phyloP scores from a whole-genome alignment of 1,140 invertebrate species.

The Cydia splendana region DNA sequence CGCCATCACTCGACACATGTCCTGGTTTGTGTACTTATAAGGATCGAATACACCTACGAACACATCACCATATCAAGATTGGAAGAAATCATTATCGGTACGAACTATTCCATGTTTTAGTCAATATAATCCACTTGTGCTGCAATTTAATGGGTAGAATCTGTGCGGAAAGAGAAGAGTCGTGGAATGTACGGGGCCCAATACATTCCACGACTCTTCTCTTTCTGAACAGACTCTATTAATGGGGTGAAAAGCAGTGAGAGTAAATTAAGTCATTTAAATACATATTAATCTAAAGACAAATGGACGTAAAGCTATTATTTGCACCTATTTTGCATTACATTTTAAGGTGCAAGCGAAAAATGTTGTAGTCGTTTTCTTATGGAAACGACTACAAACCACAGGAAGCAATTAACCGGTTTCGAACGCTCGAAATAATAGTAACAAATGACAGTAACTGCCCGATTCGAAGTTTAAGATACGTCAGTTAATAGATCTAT shows the following conservation, averaged over 20 bases:
- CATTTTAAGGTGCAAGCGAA: not conserved
- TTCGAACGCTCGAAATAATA: constrained; percentile 1
- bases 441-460: no score
- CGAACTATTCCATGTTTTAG: constrained; percentile 1
- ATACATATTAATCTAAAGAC: not conserved
- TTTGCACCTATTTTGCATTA: not conserved
- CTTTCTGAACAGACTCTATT: no score
- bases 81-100: not conserved
- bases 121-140: not conserved
- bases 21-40: constrained; percentile 87
- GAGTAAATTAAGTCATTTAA: not conserved
- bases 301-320: not conserved
- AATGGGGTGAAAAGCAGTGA: constrained; percentile 2
- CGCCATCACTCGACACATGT: constrained; percentile 89
- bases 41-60: constrained; percentile 88
- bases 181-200: no score
- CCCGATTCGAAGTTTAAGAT: no score
- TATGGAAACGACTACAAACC: not conserved
- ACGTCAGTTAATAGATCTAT: no score
- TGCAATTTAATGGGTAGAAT: not conserved
- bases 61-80: constrained; percentile 27
- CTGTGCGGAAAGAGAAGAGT: no score
- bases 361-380: not conserved
- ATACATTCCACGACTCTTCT: no score
- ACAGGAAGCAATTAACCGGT: not conserved